Base-by-base conservation (phyloP, 2,113 vertebrate species). In the Semnornis frantzii region DNA sequence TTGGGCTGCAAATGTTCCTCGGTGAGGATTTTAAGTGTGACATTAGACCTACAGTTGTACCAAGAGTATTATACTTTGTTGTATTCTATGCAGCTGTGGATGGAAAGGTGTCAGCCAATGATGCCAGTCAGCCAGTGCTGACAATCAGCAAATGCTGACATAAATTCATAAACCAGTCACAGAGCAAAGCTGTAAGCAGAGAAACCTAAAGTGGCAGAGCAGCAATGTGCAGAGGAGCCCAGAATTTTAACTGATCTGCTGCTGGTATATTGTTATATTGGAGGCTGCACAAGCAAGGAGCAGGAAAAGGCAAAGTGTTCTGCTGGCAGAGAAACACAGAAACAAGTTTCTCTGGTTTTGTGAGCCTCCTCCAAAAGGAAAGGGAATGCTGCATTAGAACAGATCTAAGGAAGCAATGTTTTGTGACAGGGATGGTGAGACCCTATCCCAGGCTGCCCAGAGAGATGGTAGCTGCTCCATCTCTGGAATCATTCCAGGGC, bases 241-340 rank as follows among this genome's bases (percentile, higher is more conserved):
- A 54, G 72, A 46, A 14, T 24, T 63, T 66, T 30, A 34, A 54
- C 10, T 20, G 58, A 21, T 70, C 46, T 81, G 33, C 44, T 84
- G 28, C 25, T 6, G 1, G 34, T 23, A 20, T 3, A 3, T 17
- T 50, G 1, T 39, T 23, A 20, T 3, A 3, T 17, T 50, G 73
- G n/a, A 72, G 30, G 15, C 12, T 30, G n/a, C 30, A 17, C 27
- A 31, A 58, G 19, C 9, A 42, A n/a, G 25, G 54, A 23, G 23
- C 28, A 73, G 28, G 54, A 72, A 55, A 69, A 24, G 28, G 30
- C 24, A 16, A 44, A 28, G 6, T 33, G 7, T 63, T 80, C 72
- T 64, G 18, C 44, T 48, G 48, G 48, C 71, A 85, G 39, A 24
- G 55, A 89, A 73, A 88, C 16, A n/a, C 34, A 82, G 78, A 63